Evolutionary conservation across 2,888 invertebrate genomes (phyloP).

Genomic region (Macropis europaea): DNA sequence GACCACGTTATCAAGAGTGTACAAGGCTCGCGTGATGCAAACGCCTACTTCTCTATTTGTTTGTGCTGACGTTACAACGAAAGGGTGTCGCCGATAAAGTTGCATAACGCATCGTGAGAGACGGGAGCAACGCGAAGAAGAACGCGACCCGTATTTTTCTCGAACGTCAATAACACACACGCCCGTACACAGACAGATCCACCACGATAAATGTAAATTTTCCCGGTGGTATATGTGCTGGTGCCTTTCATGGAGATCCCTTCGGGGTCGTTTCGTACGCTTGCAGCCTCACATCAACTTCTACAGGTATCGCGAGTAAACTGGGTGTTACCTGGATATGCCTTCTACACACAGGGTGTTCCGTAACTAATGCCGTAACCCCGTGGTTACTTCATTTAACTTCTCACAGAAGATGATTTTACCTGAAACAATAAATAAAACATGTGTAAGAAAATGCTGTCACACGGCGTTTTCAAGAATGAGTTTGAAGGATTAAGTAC

Average conservation of each 20-base stretch:
- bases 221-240: no score
- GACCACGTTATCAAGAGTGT: conserved; percentile 10
- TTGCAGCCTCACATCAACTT: conserved; percentile 13
- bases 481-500: no score
- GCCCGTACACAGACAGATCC: neutral
- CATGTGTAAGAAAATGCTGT: no score
- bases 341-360: no score
- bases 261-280: conserved; percentile 20
- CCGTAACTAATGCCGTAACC: no score
- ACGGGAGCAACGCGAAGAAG: no score
- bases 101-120: conserved; percentile 10
- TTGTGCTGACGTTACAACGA: neutral
- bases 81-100: conserved; percentile 8
- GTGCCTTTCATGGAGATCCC: conserved; percentile 6
- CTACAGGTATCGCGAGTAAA: conserved; percentile 1
- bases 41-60: conserved; percentile 1
- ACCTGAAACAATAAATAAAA: no score
- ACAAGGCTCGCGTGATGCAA: conserved; percentile 2
- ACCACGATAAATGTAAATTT: neutral
- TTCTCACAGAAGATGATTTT: no score
- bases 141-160: neutral
- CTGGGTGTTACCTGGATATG: conserved; percentile 7
- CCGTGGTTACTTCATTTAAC: no score
- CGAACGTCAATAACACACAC: neutral
- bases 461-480: no score